Evolutionary conservation across 2,113 vertebrate species (phyloP).

Genomic region (Carlito syrichta): DNA sequence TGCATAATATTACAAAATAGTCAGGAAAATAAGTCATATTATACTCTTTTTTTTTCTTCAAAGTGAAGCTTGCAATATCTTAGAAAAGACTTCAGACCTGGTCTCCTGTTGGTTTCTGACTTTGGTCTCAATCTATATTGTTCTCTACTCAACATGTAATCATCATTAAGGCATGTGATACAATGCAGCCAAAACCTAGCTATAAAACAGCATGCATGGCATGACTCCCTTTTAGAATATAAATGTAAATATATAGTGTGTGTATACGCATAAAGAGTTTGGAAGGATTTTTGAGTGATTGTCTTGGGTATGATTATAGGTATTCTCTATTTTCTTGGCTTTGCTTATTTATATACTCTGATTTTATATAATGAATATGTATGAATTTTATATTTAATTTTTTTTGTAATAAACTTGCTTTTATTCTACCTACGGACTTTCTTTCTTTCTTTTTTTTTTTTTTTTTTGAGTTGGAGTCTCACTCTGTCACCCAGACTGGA

Average conservation of each 20-base stretch:
- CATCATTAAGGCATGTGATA: constrained; percentile 1
- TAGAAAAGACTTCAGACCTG: background rate
- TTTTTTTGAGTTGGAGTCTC: too few relatives aligned
- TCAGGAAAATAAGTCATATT: constrained; percentile 14
- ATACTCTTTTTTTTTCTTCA: background rate
- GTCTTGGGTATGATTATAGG: background rate
- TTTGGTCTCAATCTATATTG: constrained; percentile 17
- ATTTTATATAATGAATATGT: background rate
- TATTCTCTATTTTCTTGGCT: background rate
- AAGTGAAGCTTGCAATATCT: background rate
- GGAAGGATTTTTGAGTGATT: background rate
- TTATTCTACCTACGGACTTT: background rate
- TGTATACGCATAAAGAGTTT: background rate
- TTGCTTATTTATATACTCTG: constrained; percentile 6
- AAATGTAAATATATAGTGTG: background rate
- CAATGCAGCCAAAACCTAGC: background rate
- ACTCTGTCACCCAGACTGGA: too few relatives aligned
- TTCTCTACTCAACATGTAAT: constrained; percentile 28
- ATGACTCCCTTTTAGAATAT: background rate
- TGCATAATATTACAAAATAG: constrained; percentile 14
- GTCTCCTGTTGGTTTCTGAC: constrained; percentile 24
- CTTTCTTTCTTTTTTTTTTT: too few relatives aligned
- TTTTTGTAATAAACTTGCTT: background rate
- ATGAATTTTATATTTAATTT: background rate
- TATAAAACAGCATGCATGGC: background rate